Percentiles rank a stretch among this genome's conserved stretches.
phyloP scores from a whole-genome alignment of 2,797 vertebrate genomes.

The Numenius phaeopus region DNA sequence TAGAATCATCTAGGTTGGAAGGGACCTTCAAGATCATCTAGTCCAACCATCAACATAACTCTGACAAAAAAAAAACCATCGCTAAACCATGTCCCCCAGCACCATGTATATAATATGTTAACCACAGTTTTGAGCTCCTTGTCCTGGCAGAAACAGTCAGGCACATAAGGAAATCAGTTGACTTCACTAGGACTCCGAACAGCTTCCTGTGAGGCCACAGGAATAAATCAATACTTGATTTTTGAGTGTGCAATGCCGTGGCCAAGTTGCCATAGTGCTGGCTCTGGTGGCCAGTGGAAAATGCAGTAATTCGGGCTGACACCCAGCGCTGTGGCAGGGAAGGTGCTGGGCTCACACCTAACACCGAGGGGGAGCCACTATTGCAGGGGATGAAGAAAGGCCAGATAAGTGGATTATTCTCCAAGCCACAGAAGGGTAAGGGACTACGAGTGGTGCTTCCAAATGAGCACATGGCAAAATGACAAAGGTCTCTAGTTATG shows the following conservation, averaged over 20 bases:
- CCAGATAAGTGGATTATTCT: no score
- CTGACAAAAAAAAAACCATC: no score
- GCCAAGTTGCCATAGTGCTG: background rate
- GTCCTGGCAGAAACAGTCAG: background rate
- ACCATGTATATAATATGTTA: no score
- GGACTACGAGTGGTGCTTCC: background rate
- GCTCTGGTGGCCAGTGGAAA: accelerated
- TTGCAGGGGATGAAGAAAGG: background rate
- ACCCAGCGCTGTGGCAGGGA: accelerated
- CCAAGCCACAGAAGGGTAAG: background rate
- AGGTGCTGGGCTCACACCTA: background rate
- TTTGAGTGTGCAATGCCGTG: background rate
- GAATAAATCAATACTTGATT: no score
- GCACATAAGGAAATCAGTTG: background rate
- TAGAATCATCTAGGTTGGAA: no score
- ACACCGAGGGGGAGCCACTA: accelerated
- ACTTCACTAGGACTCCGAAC: background rate
- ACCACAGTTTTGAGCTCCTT: background rate
- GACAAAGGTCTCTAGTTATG: background rate
- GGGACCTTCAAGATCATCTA: no score
- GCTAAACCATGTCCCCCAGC: no score
- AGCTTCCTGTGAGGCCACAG: background rate
- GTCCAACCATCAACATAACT: no score
- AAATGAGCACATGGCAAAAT: background rate
- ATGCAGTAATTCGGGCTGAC: background rate